A percentile compares a stretch with the other conserved stretches of the same genome.
Conservation (phyloP, 2,888 invertebrate genomes). For the Leucophenga montana region DNA sequence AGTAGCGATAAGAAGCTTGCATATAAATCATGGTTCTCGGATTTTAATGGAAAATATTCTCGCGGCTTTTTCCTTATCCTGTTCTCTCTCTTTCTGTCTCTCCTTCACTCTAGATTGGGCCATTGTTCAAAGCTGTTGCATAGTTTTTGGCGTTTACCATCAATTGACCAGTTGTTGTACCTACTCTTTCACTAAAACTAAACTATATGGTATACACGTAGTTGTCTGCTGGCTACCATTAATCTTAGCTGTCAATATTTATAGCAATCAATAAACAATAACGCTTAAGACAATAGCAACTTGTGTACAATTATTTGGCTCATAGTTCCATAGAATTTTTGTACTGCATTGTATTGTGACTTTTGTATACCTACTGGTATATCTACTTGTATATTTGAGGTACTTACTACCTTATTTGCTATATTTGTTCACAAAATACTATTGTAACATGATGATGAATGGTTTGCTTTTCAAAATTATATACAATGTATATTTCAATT, state of each 20-base stretch:
- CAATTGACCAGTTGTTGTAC: no score
- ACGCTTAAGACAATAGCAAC: background rate
- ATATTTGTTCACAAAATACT: no score
- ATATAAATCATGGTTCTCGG: background rate
- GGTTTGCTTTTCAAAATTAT: background rate
- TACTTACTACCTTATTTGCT: no score
- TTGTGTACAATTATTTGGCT: no score
- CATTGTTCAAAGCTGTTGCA: conserved; percentile 10
- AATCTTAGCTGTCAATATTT: conserved; percentile 23
- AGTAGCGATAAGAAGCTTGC: background rate
- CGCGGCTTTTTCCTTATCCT: background rate
- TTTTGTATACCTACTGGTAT: no score
- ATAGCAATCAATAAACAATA: conserved; percentile 2
- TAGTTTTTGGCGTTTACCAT: background rate
- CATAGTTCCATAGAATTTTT: no score
- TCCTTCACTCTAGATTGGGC: background rate
- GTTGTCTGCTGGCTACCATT: background rate
- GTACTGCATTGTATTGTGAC: no score
- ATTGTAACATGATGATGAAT: background rate
- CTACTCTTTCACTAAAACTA: no score
- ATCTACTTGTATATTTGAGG: no score
- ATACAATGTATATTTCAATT: background rate
- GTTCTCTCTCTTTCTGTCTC: background rate
- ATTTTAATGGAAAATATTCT: background rate
- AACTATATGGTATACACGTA: no score